Evolutionary conservation across 2,797 vertebrate species (phyloP).

Genomic region (Cuniculus paca): DNA sequence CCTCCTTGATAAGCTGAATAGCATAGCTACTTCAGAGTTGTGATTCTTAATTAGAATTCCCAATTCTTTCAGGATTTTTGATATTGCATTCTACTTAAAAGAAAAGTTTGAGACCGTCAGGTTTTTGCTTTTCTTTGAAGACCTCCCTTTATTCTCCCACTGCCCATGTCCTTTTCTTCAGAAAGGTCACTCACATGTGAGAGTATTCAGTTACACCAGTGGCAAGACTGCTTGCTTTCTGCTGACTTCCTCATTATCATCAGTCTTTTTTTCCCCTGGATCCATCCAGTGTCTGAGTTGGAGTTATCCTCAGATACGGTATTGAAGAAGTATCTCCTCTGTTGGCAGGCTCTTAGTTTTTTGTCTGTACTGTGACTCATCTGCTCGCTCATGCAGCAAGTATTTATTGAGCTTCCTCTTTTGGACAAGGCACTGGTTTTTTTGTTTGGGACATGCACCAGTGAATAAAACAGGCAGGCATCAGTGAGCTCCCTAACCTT

Average conservation of each 20-base stretch:
- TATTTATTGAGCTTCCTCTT: not conserved
- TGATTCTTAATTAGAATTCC: constrained; percentile 1
- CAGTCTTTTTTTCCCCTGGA: not conserved
- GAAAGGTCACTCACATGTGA: not conserved
- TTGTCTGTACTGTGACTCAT: not conserved
- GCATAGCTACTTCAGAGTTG: not conserved
- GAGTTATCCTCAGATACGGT: not conserved
- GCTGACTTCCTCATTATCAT: not conserved
- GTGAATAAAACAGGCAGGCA: not conserved
- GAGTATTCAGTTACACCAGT: not conserved
- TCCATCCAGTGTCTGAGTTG: not conserved
- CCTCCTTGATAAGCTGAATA: not conserved
- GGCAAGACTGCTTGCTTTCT: not conserved
- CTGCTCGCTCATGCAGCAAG: not conserved
- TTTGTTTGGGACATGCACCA: not conserved
- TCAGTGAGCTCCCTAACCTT: not conserved
- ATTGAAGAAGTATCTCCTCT: not conserved
- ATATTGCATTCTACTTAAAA: not conserved
- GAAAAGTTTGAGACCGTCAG: not conserved
- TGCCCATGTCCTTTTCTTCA: not conserved
- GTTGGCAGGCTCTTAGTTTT: not conserved
- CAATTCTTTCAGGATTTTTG: not conserved
- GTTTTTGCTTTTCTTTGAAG: not conserved
- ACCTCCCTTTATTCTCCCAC: not conserved
- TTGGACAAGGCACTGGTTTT: not conserved